Base-by-base conservation (phyloP, 2,888 invertebrate species). In the Chloromyia formosa region DNA sequence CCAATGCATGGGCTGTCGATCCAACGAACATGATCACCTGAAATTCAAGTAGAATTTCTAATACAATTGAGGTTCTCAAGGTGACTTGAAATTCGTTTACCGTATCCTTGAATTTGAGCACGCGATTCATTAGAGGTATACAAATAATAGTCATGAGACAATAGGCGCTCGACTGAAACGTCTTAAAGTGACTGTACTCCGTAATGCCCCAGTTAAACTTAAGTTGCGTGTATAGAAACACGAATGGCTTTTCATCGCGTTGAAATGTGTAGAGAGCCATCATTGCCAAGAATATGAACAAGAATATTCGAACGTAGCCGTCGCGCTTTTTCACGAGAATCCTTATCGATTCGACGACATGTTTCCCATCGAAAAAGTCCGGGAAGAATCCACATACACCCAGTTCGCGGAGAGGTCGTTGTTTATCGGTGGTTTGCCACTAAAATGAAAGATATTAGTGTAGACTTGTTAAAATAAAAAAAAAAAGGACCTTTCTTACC, bases 231-330 rank as follows among this genome's bases (percentile, higher is more conserved):
- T 93, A 95, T 66, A 95, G 83, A 79, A 90, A 94, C 80, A 92
- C 88, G 81, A 93, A 91, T 20, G 89, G 90, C 77, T 90, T 90
- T 81, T 95, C 95, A 82, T 95, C 95, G 81, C 94, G 88, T 83
- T 94, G 94, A 82, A 94, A 94, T 66, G 93, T 93, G 80, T 94
- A 94, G 68, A 93, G 86, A 0, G 89, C 90, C 93, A 94, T 93
- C 18, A 91, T 89, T 10, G 91, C 80, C 12, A 94, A 87, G n/a
- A 94, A 83, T 49, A 93, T 86, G 84, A 91, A 88, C 1, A 94
- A 83, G 78, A 90, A 92, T 42, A 88, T 81, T 77, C 93, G 87
- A 10, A 89, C 85, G 76, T 89, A 87, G 4, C 88, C 86, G 0
- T 85, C 80, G 12, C 94, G 87, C 61, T 84, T 87, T 80, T 89